phyloP scores from a whole-genome alignment of 2,797 vertebrate genomes.

The Pelochelys cantorii region DNA sequence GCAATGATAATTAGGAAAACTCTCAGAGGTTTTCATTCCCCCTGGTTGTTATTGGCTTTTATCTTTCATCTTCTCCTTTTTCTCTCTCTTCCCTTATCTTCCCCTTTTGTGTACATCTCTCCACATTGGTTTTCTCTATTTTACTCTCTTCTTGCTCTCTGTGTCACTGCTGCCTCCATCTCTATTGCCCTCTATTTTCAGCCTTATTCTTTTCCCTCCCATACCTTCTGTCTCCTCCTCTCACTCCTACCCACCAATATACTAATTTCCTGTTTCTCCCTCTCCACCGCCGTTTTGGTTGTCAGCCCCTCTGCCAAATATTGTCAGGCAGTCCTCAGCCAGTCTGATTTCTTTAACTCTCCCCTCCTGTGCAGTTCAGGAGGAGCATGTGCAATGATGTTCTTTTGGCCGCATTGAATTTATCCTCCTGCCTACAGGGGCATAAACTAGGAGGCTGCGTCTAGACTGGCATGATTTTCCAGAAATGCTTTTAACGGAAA shows the following conservation, averaged over 20 bases:
- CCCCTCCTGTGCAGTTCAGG: fast-evolving
- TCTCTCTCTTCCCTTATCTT: neutral
- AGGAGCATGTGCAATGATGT: fast-evolving
- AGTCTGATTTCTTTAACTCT: neutral
- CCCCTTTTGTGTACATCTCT: neutral
- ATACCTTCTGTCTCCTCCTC: neutral
- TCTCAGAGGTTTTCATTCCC: neutral
- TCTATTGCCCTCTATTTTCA: neutral
- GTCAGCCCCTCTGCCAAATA: neutral
- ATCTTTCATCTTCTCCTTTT: neutral
- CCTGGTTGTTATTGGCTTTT: neutral
- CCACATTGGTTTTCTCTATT: neutral
- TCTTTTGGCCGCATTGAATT: neutral
- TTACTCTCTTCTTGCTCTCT: neutral
- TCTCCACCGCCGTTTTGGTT: neutral
- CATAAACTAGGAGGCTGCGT: neutral
- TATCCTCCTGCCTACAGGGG: neutral
- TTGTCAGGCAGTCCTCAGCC: neutral
- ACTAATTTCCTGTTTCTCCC: neutral
- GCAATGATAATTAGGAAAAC: neutral
- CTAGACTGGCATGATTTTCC: too few relatives aligned
- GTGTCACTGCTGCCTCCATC: neutral
- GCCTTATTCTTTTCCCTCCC: neutral
- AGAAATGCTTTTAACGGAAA: too few relatives aligned
- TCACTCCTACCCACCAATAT: fast-evolving